These are phyloP conservation scores for Bombycilla garrulus DNA, from an alignment of 2,113 vertebrate species.

Conservation along the genomic window DNA sequence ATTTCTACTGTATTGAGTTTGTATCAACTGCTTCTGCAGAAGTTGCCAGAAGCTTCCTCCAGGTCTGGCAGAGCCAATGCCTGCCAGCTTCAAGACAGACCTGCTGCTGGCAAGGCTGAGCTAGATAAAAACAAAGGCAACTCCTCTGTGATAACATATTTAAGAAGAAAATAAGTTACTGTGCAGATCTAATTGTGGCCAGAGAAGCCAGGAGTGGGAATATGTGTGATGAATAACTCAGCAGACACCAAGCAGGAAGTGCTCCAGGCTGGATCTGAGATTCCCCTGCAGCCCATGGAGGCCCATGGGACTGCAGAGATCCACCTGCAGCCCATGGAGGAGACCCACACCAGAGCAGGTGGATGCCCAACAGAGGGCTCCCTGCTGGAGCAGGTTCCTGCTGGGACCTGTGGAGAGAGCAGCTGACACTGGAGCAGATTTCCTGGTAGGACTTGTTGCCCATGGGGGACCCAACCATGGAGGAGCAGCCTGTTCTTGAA, in stretches of 20 bases:
- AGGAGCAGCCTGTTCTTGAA: not conserved
- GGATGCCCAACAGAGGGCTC: not conserved
- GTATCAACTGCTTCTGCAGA: not conserved
- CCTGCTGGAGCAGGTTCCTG: not conserved
- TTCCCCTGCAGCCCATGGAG: not conserved
- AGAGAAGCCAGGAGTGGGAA: not conserved
- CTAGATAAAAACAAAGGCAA: accelerated
- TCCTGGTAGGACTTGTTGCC: not conserved
- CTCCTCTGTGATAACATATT: not conserved
- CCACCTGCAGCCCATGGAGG: not conserved
- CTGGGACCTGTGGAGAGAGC: not conserved
- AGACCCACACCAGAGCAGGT: not conserved
- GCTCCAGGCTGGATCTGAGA: not conserved
- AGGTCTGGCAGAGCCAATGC: not conserved
- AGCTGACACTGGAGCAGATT: not conserved
- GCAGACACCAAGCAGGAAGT: not conserved
- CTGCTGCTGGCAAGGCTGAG: not conserved
- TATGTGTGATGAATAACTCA: accelerated
- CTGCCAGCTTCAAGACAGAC: not conserved
- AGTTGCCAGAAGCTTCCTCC: not conserved
- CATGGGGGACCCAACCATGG: accelerated
- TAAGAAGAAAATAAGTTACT: not conserved
- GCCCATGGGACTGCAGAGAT: not conserved
- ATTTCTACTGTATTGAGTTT: not conserved
- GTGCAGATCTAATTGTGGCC: accelerated